Percentiles rank a stretch among this genome's conserved stretches.
Conservation (phyloP, 1,140 invertebrate species). For the Phymastichus coffea region DNA sequence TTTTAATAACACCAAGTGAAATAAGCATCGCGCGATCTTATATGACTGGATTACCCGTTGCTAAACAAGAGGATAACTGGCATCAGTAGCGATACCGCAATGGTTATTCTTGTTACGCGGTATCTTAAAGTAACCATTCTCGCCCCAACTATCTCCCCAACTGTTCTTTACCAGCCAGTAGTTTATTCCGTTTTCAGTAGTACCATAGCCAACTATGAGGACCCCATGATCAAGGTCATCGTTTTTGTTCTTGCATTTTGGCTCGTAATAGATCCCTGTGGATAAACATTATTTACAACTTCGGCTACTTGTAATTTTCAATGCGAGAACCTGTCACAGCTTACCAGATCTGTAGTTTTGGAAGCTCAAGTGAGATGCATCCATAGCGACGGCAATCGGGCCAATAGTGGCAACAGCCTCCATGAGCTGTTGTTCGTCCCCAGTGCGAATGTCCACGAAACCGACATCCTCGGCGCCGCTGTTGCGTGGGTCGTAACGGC, state of each 20-base stretch:
- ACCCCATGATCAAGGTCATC: conserved; percentile 86
- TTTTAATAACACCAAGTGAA: too few species aligned
- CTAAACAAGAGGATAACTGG: conserved; percentile 83
- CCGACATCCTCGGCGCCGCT: neutral
- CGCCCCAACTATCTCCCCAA: conserved; percentile 82
- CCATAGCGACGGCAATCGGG: conserved; percentile 86
- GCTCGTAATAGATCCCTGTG: conserved; percentile 68
- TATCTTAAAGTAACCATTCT: conserved; percentile 87
- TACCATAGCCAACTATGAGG: conserved; percentile 81
- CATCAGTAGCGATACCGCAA: conserved; percentile 83
- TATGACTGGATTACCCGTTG: too few species aligned
- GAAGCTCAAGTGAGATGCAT: conserved; percentile 79
- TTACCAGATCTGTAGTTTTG: conserved; percentile 72
- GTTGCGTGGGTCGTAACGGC: conserved; percentile 36
- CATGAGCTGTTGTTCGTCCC: too few species aligned
- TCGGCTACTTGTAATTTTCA: too few species aligned
- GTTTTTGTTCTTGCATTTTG: conserved; percentile 65
- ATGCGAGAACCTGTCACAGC: too few species aligned
- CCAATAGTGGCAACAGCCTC: conserved; percentile 83
- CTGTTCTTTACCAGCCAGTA: conserved; percentile 88
- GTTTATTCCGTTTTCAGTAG: conserved; percentile 56
- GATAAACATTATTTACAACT: too few species aligned
- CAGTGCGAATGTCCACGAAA: too few species aligned
- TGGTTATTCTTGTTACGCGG: conserved; percentile 81
- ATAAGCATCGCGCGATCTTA: too few species aligned